Percentiles rank a stretch among this genome's conserved stretches.
phyloP scores from a whole-genome alignment of 1,140 invertebrate genomes.

The Drosophila cardini region DNA sequence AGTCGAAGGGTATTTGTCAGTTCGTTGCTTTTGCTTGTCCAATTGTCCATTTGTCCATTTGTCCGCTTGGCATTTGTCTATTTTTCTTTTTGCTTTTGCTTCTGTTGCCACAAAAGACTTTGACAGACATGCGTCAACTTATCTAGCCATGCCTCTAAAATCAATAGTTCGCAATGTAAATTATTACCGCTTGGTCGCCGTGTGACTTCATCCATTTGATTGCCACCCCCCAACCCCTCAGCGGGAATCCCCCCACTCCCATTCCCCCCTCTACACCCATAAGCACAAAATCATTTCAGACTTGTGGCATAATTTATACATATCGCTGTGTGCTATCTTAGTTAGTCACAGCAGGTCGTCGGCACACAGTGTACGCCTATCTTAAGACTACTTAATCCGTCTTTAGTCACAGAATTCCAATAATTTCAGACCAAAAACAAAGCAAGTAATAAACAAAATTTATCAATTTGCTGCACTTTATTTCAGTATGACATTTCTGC shows the following conservation, averaged over 20 bases:
- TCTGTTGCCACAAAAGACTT: conserved; percentile 39
- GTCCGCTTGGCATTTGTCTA: conserved; percentile 26
- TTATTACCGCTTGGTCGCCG: conserved; percentile 62
- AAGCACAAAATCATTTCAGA: conserved; percentile 48
- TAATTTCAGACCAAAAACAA: not conserved
- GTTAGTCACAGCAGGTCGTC: conserved; percentile 49
- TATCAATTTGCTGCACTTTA: not conserved
- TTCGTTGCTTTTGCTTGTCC: conserved; percentile 61
- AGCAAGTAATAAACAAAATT: conserved; percentile 8
- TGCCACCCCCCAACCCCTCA: conserved; percentile 10
- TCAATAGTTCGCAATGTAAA: conserved; percentile 80
- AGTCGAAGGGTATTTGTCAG: conserved; percentile 81
- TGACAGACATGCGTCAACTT: conserved; percentile 79
- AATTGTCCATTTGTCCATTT: conserved; percentile 16
- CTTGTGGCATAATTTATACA: conserved; percentile 70
- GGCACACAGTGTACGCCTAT: conserved; percentile 40
- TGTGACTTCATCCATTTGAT: conserved; percentile 74
- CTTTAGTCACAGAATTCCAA: conserved; percentile 19
- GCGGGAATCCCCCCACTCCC: conserved; percentile 1
- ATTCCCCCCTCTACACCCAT: not conserved
- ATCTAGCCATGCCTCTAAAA: conserved; percentile 56
- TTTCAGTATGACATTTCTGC: conserved; percentile 12
- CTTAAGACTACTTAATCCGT: conserved; percentile 52
- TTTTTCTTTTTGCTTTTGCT: conserved; percentile 38
- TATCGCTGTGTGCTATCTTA: conserved; percentile 52